phyloP scores from a whole-genome alignment of 2,797 vertebrate species.

The Sebastes cheni region DNA sequence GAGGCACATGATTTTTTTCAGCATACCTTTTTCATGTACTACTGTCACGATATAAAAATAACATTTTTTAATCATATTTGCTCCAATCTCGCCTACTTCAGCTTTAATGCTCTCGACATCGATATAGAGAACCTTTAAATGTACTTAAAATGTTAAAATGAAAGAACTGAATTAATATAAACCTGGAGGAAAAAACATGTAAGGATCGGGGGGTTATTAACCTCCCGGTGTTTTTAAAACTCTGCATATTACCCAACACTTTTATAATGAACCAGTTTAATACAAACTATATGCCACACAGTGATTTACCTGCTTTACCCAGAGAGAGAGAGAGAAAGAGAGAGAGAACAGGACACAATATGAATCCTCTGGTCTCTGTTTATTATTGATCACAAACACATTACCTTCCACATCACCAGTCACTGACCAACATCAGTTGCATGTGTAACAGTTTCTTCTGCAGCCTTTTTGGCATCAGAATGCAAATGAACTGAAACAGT shows the following conservation, averaged over 20 bases:
- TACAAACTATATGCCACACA: not conserved
- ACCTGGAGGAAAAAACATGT: no score
- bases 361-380: constrained; percentile 24
- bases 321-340: not conserved
- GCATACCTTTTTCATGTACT: no score
- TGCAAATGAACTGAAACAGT: not conserved
- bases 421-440: constrained; percentile 2
- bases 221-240: not conserved
- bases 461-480: not conserved
- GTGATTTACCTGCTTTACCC: not conserved
- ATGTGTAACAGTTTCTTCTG: not conserved
- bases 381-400: constrained; percentile 49
- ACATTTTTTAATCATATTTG: no score
- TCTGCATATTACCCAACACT: not conserved
- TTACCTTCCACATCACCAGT: constrained; percentile 1
- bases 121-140: no score
- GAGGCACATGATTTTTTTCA: no score
- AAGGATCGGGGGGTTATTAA: no score
- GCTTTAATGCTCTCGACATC: no score
- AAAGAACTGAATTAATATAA: not conserved
- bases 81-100: no score
- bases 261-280: not conserved
- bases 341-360: not conserved
- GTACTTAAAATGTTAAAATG: not conserved
- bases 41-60: no score